Base-by-base conservation (phyloP, 1,140 invertebrate genomes). In the Meloidogyne hapla region DNA sequence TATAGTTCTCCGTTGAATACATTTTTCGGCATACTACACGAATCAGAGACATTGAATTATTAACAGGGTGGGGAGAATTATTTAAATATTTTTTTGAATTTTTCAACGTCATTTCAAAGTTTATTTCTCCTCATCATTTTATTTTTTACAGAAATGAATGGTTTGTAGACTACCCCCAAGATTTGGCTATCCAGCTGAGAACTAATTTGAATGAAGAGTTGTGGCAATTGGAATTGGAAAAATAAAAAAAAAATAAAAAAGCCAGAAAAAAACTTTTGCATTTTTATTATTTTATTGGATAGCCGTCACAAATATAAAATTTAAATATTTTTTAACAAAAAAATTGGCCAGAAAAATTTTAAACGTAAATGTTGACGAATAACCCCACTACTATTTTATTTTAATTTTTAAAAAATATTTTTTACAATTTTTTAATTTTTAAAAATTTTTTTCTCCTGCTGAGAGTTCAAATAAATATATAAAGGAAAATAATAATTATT, bases 201-300 rank as follows among this genome's bases (percentile, higher is more conserved):
- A 83, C 83, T 23, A 63, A 82, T 28, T 62, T 82, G 15, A 80
- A 82, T 26, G 71, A 82, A 66, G 45, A 83, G 40, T 40, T 83
- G 12, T 83, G 81, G 81, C 80, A 80, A 65, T 56, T 80, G 76
- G 80, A 80, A 15, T 62, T 63, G 64, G 45, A 75, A 45, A 25
- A 69, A 15, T 45, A n/a, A 25, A 69, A 23, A 26, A 33, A 68
- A 23, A 18, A 5, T n/a, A 21, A n/a, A 68, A 71, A n/a, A n/a
- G n/a, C n/a, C n/a, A n/a, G n/a, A n/a, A n/a, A 21, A 23, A 64
- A 38, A n/a, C 67, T 73, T 63, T 25, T 63, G 40, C n/a, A 73
- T 28, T 42, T 64, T 64, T 64, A 33, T 64, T 64, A 18, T 48
- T 18, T 48, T 48, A 5, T 18, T 48, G 33, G 33, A 33, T 33